Base-by-base conservation (phyloP, 2,797 vertebrate species). In the Florisuga fusca region DNA sequence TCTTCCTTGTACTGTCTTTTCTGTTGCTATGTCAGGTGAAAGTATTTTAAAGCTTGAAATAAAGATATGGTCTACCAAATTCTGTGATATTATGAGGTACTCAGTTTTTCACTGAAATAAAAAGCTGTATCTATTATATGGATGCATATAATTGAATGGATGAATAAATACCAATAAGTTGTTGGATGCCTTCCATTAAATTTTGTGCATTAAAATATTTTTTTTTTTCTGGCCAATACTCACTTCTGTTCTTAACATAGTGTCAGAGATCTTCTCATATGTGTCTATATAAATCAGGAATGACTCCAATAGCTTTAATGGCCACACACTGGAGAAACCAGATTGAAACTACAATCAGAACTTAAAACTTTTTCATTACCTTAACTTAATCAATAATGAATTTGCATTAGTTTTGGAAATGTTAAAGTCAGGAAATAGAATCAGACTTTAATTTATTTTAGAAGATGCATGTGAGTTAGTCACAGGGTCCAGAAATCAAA, bases 401-500 rank as follows among this genome's bases (percentile, higher is more conserved):
- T 85, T 83, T 84, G 0, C 66, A 85, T 91, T 74, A 68, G 15
- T 75, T 91, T 88, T 55, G 62, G 34, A 76, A 77, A 57, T 67
- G 45, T 79, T 72, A 20, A 89, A 93, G 29, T 67, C 69, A 77
- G 73, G 51, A 91, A 93, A 68, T 76, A 12, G 43, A 78, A 57
- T 76, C 33, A 46, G 45, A 63, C 38, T 73, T 89, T 55, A 84
- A 82, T 92, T 87, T 87, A 48, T 83, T 75, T 92, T 64, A 66
- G 54, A 73, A 89, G 43, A 61, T 66, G 27, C 7, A 6, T 73
- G 11, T 84, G 50, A 46, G 50, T 80, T 95, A 90, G 77, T 96
- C 80, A 89, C 59, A 85, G 68, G 19, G 68, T 93, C 84, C 72
- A 91, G 73, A 91, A 87, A 81, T 87, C 79, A 84, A 93, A 87